Evolutionary conservation across 2,113 vertebrate species (phyloP), one percentile per base, ranked within the genome.

Genomic region (Hippotragus niger): DNA sequence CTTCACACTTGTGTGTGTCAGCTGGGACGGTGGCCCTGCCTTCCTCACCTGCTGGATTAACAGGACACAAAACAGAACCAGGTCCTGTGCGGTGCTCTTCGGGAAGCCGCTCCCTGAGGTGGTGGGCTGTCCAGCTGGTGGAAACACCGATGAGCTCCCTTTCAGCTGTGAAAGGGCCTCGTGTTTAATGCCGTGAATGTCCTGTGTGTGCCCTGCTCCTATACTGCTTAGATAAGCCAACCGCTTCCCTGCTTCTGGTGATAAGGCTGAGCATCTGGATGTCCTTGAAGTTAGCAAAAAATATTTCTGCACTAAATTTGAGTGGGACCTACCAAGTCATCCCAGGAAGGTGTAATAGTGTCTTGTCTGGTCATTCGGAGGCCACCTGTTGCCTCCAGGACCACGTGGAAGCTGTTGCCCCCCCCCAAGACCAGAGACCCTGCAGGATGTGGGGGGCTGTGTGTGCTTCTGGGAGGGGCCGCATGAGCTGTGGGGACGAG

Each of bases 361-460:
- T 62, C 12, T 71, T 5, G 2, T n/a, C 33, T 58, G 40, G 60
- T 52, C 8, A 0, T 47, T 55, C 47, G 47, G 43, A 85, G 71
- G 90, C 82, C 85, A 91, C 85, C 82, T 97, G 96, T 31, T 93
- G 60, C 60, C 88, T 91, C 86, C 52, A 64, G 25, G 76, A 84
- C 53, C 36, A 25, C 12, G 4, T 25, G 52, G 89, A 91, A 31
- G 55, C 52, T 15, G 15, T 16, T 60, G 36, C 58, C 91, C 23
- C 16, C 62, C 2, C 4, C 7, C 15, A 33, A 33, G 6, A 88
- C 31, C 36, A 9, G 50, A 62, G 52, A 57, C 64, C 58, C 52
- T 81, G 45, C 19, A 64, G 55, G 60, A 25, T 2, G 16, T 52
- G 40, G 33, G 8, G 87, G 74, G 60, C 45, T 27, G 7, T 1